Evolutionary conservation across 2,113 vertebrate genomes (phyloP), one percentile per base, ranked within the genome.

Genomic region (Centropristis striata): DNA sequence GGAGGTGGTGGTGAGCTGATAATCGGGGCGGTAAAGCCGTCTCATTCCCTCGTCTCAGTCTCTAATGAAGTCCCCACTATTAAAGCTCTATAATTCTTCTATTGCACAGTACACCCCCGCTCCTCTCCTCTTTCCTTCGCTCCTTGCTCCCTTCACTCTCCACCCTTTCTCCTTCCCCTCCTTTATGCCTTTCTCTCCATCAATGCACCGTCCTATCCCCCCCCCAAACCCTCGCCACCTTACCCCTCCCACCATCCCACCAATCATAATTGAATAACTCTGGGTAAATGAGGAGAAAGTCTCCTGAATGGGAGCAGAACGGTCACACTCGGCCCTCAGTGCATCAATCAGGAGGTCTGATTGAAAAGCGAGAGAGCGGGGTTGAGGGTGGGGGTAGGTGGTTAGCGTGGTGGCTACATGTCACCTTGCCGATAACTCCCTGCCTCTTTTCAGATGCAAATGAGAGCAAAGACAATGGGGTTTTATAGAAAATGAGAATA

Each of bases 251-350:
- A 55, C 76, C 85, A 57, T 54, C 86, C 85, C 78, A 63, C 86
- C 89, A 90, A 87, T 93, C 88, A 87, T 93, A 92, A 92, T 93
- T 92, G 88, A 92, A 92, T 93, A 90, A 92, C 81, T 90, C 72
- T 77, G 81, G 60, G 55, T 85, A 87, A 91, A 92, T 90, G 91
- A 91, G 90, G 84, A 90, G 89, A 90, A 83, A 90, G 86, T 90
- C 84, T 76, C 58, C 85, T 88, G 90, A 88, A 91, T 88, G 84
- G 81, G 85, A 90, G 90, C 88, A 88, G 86, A 90, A 86, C 87
- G 87, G 90, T 90, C 88, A 91, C 87, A 87, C 89, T 78, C 74
- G 79, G 83, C 67, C 87, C 81, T 90, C 61, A 63, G 87, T 86
- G 88, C 91, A 90, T 91, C 90, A 93, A 90, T 92, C 88, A 88